These are phyloP conservation scores for Noctua pronuba DNA, from an alignment of 2,888 invertebrate species.

Conservation along the genomic window DNA sequence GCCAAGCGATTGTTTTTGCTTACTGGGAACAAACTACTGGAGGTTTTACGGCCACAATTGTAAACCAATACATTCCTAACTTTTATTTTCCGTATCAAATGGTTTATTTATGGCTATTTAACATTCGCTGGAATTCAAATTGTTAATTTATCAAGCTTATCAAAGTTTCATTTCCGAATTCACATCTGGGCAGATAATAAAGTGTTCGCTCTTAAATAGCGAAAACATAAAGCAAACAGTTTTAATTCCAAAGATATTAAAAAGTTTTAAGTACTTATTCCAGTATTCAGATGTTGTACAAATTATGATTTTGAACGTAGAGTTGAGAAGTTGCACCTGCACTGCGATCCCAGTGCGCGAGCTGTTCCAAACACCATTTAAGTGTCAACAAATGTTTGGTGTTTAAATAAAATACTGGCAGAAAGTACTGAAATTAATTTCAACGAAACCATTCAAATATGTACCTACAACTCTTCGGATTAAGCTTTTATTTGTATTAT, in stretches of 20 bases:
- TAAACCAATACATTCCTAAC: conserved; percentile 54
- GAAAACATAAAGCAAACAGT: conserved; percentile 43
- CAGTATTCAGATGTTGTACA: conserved; percentile 59
- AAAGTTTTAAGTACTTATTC: conserved; percentile 53
- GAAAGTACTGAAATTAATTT: conserved; percentile 27
- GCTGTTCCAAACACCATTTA: conserved; percentile 55
- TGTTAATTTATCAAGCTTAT: conserved; percentile 12
- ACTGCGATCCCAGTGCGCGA: conserved; percentile 23
- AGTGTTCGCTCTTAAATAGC: conserved; percentile 34
- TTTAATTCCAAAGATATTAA: conserved; percentile 53
- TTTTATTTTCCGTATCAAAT: conserved; percentile 37
- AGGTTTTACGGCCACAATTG: conserved; percentile 51
- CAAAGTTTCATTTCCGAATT: conserved; percentile 17
- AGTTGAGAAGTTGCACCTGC: conserved; percentile 58
- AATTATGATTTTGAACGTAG: conserved; percentile 56
- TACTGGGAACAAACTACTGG: conserved; percentile 41
- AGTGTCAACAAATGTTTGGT: conserved; percentile 55
- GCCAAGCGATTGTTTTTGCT: conserved; percentile 55
- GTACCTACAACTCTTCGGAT: not conserved
- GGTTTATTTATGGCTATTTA: conserved; percentile 24
- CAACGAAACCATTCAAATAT: not conserved
- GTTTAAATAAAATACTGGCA: conserved; percentile 41
- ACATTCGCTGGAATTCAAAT: conserved; percentile 21
- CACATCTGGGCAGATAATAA: conserved; percentile 51
- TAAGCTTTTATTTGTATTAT: conserved; percentile 13